Conservation (phyloP, 2,888 invertebrate species). For the Acronicta leporina region DNA sequence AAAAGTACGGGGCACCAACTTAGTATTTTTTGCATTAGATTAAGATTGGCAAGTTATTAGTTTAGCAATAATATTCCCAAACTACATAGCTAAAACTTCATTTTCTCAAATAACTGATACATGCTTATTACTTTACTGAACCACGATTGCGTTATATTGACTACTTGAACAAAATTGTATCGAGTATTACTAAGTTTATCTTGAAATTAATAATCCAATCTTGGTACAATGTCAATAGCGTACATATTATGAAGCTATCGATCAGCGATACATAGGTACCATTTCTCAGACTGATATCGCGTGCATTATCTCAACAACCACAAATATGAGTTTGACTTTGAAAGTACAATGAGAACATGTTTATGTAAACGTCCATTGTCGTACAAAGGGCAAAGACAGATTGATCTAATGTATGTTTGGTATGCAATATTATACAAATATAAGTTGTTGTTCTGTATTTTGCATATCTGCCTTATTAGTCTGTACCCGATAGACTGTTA, state of each 20-base stretch:
- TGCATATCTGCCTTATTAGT: too few species aligned
- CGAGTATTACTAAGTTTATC: slow-evolving; percentile 11
- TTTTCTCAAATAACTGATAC: not conserved
- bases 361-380: slow-evolving; percentile 41
- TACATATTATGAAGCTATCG: slow-evolving; percentile 21
- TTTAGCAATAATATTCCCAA: too few species aligned
- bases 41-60: too few species aligned
- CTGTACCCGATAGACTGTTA: too few species aligned
- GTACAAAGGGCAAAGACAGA: slow-evolving; percentile 11
- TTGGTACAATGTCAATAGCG: slow-evolving; percentile 21
- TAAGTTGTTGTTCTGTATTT: too few species aligned
- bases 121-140: slow-evolving; percentile 1
- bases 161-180: slow-evolving; percentile 10
- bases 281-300: slow-evolving; percentile 39
- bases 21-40: too few species aligned
- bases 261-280: slow-evolving; percentile 21
- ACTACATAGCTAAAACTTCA: not conserved
- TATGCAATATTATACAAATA: too few species aligned
- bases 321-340: slow-evolving; percentile 54
- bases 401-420: slow-evolving; percentile 2
- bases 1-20: too few species aligned
- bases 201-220: slow-evolving; percentile 27
- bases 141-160: slow-evolving; percentile 1
- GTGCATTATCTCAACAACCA: slow-evolving; percentile 34
- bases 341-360: slow-evolving; percentile 48